Percentiles rank a stretch among this genome's conserved stretches.
phyloP scores from a whole-genome alignment of 30 jellyfish, hydroid and myxozoan genomes.

The Morbakka virulenta region DNA sequence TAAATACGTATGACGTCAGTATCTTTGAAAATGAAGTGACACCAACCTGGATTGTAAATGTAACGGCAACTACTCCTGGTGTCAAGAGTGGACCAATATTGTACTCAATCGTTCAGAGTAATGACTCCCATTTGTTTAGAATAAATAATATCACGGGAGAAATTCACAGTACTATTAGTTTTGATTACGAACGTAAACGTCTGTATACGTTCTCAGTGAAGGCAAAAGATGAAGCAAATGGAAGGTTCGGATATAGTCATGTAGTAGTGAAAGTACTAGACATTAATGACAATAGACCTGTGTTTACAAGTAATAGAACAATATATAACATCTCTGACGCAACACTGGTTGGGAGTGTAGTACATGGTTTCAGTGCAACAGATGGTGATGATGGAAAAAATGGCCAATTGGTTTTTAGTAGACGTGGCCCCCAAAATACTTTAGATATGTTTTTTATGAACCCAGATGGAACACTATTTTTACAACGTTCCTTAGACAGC shows the following conservation, averaged over 20 bases:
- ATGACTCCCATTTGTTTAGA: slow-evolving; percentile 12
- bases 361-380: slow-evolving; percentile 59
- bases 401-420: slow-evolving; percentile 45
- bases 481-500: slow-evolving; percentile 32
- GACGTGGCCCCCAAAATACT: slow-evolving; percentile 36
- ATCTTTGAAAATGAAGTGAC: slow-evolving; percentile 28
- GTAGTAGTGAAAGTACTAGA: slow-evolving; percentile 48
- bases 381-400: slow-evolving; percentile 69
- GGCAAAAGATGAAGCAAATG: slow-evolving; percentile 35
- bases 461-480: slow-evolving; percentile 58
- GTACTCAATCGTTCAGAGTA: slow-evolving; percentile 30
- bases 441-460: slow-evolving; percentile 48
- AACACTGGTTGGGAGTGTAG: slow-evolving; percentile 65
- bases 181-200: slow-evolving; percentile 44
- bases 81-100: slow-evolving; percentile 33
- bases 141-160: slow-evolving; percentile 18
- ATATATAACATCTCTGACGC: slow-evolving; percentile 70
- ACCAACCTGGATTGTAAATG: slow-evolving; percentile 8
- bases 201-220: slow-evolving; percentile 25
- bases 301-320: slow-evolving; percentile 11
- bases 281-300: slow-evolving; percentile 77
- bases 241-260: slow-evolving; percentile 26
- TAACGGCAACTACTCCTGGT: slow-evolving; percentile 41
- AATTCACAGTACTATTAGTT: background rate
- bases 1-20: slow-evolving; percentile 32